Evolutionary conservation across 2,888 invertebrate species (phyloP), one percentile per base, ranked within the genome.

Genomic region (Parnassius orleans): DNA sequence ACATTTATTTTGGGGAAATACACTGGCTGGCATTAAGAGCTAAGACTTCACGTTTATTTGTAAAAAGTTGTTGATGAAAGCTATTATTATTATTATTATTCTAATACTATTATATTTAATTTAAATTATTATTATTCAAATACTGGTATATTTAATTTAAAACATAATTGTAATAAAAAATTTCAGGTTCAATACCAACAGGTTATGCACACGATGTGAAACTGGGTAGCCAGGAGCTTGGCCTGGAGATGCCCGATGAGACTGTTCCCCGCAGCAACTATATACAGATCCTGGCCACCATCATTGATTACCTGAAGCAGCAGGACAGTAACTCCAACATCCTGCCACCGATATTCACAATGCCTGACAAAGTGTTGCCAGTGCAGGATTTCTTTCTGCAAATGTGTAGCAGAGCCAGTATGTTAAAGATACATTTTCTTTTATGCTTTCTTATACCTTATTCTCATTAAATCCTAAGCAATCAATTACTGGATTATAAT

Each of bases 121-220:
- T 2, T 5, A 10, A 44, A 44, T 44, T 43, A 19, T 14, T 14
- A 54, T 54, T 42, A 10, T 43, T 19, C 10, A 11, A n/a, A 9
- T 1, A n/a, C 11, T 5, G 5, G 15, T 19, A 11, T 44, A 11
- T 43, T 19, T 11, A 43, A 14, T 10, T 2, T 7, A 10, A 44
- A 44, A 19, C 19, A 19, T 44, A n/a, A 19, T 14, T 14, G 44
- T 54, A 12, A 10, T 43, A 10, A 44, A 24, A n/a, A 3, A 5
- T 33, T 47, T n/a, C 9, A 88, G 90, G 81, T 7, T 46, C 61
- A 1, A 85, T 86, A 10, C 90, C 90, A 0, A 62, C 80, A 0
- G 90, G 90, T 0, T 91, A 87, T 58, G 83, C 83, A 0, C 82
- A 74, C 0, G 87, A 88, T 19, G 79, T 84, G 1, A 90, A 85